These are phyloP conservation scores for Melanotaenia trifasciata DNA, from an alignment of 2,797 vertebrate species.

Conservation along the genomic window DNA sequence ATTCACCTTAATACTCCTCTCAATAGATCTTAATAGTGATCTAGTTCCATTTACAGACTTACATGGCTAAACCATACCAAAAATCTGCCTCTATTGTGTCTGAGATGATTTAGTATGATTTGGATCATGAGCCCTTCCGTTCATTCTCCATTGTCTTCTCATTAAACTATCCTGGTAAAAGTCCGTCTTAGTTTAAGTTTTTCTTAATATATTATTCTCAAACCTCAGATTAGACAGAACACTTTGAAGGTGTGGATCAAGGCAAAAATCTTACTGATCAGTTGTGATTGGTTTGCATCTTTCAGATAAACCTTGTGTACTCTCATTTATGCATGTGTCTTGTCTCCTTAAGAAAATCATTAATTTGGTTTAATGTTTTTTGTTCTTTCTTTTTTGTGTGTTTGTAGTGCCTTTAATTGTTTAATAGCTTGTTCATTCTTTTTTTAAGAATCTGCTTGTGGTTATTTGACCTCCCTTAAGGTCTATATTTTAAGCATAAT, in stretches of 20 bases:
- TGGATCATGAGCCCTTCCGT: neutral
- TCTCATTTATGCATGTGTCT: neutral
- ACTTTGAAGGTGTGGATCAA: too few relatives aligned
- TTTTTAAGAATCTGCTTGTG: neutral
- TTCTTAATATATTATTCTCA: too few relatives aligned
- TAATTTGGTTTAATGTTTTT: neutral
- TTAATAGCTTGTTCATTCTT: neutral
- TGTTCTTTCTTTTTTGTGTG: neutral
- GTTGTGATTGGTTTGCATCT: neutral
- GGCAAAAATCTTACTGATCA: neutral
- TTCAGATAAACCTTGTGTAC: neutral
- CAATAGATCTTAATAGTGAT: neutral
- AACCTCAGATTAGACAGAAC: too few relatives aligned
- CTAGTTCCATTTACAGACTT: neutral
- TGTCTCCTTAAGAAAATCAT: neutral
- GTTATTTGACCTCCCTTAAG: neutral
- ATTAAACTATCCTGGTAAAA: too few relatives aligned
- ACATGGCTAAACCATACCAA: neutral
- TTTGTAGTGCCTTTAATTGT: too few relatives aligned
- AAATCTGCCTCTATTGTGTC: neutral
- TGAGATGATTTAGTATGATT: neutral
- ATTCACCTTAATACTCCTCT: neutral
- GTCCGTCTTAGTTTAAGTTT: neutral
- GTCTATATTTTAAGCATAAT: neutral
- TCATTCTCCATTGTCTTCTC: neutral